Evolutionary conservation across 2,113 vertebrate species (phyloP), one percentile per base, ranked within the genome.

Genomic region (Dermatemys mawii): DNA sequence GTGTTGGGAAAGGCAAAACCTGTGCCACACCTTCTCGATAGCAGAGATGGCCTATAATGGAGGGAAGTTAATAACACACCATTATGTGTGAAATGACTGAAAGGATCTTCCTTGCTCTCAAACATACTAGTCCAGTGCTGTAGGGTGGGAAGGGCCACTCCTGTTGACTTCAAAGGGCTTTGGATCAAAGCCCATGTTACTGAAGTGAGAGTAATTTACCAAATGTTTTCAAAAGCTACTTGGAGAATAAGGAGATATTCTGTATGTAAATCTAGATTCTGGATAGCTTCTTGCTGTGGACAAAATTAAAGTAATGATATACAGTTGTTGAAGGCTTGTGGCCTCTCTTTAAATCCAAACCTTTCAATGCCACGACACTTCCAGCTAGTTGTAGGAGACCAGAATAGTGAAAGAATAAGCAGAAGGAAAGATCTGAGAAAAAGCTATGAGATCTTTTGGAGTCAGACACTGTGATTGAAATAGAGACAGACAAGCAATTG

Each of bases 391-490:
- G 2, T 24, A 70, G 27, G 27, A 95, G 35, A 84, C 13, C 44
- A 92, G 67, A 84, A 44, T 41, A 90, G 44, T 73, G 81, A 88
- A 96, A 92, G 5, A 67, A 54, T 29, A 91, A 96, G 73, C 26
- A 44, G 27, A 63, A 92, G 19, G 44, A 85, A 95, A 76, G 3
- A 91, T 81, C 48, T 73, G 79, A 83, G 81, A 88, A 87, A 90
- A 78, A 89, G 67, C 90, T 95, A 54, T 38, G 84, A 88, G 70
- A 76, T 88, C 46, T 80, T 92, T 90, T 90, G 49, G 87, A 96
- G 90, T 93, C 92, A 96, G 57, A 83, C 85, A 38, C 91, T 93
- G 88, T 95, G 87, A 93, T 60, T 97, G 86, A 96, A 97, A 97
- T 91, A 94, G 95, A 95, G 78, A 84, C 10, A 90, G 84, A 91